Conservation (phyloP, 92 coral and sea anemone genomes). For the Phymanthus crucifer region DNA sequence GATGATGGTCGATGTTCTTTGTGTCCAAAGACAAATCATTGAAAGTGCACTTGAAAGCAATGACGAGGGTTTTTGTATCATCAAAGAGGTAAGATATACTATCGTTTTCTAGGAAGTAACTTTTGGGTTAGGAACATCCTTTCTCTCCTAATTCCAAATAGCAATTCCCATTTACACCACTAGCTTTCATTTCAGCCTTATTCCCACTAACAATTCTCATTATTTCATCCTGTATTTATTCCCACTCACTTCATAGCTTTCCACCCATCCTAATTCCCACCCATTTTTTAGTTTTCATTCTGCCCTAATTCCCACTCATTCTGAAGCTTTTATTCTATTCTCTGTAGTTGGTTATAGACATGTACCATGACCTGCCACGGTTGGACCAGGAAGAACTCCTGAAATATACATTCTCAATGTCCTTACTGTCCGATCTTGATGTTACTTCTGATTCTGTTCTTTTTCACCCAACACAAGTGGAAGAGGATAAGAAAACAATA, state of each 20-base stretch:
- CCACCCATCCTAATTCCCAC: too few relatives aligned
- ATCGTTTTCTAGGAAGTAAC: too few relatives aligned
- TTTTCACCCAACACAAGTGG: slow-evolving; percentile 48
- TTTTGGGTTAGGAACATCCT: too few relatives aligned
- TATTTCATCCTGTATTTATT: too few relatives aligned
- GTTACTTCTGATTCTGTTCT: slow-evolving; percentile 32
- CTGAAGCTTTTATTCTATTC: neutral
- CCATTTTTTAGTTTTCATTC: too few relatives aligned
- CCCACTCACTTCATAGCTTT: too few relatives aligned
- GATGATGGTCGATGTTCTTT: slow-evolving; percentile 74
- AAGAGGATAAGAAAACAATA: slow-evolving; percentile 35
- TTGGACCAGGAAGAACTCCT: slow-evolving; percentile 58
- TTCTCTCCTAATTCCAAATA: neutral
- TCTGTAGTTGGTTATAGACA: slow-evolving; percentile 37
- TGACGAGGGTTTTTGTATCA: slow-evolving; percentile 10
- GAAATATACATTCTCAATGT: slow-evolving; percentile 55
- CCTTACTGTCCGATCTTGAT: slow-evolving; percentile 21
- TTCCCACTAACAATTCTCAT: too few relatives aligned
- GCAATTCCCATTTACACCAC: too few relatives aligned
- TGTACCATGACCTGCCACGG: slow-evolving; percentile 39
- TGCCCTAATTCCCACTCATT: too few relatives aligned
- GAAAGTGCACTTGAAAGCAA: slow-evolving; percentile 6
- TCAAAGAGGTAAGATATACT: slow-evolving; percentile 29
- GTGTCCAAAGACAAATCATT: slow-evolving; percentile 62
- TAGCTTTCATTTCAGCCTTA: too few relatives aligned